These are phyloP conservation scores for Kryphioiulus occultus DNA, from an alignment of 2,888 invertebrate species.

Conservation along the genomic window DNA sequence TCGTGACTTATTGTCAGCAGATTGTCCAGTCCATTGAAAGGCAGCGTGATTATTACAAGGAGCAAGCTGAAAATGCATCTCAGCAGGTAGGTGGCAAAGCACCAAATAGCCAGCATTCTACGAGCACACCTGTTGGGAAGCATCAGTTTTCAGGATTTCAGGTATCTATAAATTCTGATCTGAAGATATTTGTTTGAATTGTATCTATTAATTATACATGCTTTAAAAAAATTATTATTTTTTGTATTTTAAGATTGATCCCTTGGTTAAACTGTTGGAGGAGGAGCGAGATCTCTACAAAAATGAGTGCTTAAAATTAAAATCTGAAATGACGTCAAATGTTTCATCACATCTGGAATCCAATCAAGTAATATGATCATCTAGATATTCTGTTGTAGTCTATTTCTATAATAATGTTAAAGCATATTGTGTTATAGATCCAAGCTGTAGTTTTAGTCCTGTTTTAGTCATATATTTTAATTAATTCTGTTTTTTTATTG, in stretches of 20 bases:
- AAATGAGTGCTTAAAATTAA: constrained; percentile 43
- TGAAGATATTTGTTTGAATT: background rate
- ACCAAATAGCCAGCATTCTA: background rate
- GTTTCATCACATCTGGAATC: background rate
- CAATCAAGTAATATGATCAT: background rate
- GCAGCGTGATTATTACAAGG: constrained; percentile 48
- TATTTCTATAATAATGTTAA: too few species aligned
- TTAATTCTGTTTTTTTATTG: background rate
- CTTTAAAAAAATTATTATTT: background rate
- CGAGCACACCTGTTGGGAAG: constrained; percentile 10
- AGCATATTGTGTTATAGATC: too few species aligned
- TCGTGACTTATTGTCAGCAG: background rate
- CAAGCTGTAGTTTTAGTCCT: too few species aligned
- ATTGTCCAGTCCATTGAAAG: constrained; percentile 45
- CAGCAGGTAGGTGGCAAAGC: background rate
- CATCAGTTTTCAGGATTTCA: background rate
- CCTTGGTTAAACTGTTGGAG: constrained; percentile 37
- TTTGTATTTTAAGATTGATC: background rate
- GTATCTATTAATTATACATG: background rate
- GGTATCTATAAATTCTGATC: background rate
- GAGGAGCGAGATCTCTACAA: constrained; percentile 48
- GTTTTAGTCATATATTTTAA: too few species aligned
- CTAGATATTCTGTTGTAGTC: too few species aligned
- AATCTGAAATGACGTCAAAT: background rate
- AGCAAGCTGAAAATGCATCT: constrained; percentile 11